Base-by-base conservation (phyloP, 2,888 invertebrate genomes). In the Machimus rusticus region DNA sequence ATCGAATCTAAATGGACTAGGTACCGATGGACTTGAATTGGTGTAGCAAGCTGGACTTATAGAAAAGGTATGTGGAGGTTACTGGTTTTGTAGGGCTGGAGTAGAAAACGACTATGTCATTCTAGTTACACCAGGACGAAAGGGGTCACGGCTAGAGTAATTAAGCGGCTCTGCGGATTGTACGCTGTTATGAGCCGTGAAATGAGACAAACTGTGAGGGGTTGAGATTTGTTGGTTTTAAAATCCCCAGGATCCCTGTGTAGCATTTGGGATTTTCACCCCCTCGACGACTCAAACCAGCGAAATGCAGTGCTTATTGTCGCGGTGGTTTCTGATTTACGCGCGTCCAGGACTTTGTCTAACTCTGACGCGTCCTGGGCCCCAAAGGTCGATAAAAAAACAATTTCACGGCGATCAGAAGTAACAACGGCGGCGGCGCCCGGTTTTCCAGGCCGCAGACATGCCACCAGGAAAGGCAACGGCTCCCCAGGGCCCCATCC, bases 371-470 rank as follows among this genome's bases (percentile, higher is more conserved):
- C 66, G 66, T 28, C 79, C 79, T 51, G 28, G 31, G 79, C 82
- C 82, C 82, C 82, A 66, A 66, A 16, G 57, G 66, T 51, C 82
- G 66, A 84, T 84, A 66, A 87, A 86, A 86, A 86, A 88, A 86
- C 88, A 86, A 88, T 88, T 88, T 88, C 88, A 86, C 84, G 84
- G 88, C 86, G 86, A 86, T 88, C 88, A 88, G 84, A 88, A 88
- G 78, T 88, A 77, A 23, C 66, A 57, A 82, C 51, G 23, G 81
- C 12, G 77, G 23, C 23, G 43, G 81, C 84, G 66, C 66, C 66
- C 66, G 51, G n/a, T 51, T 81, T 31, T 43, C 77, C 14, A 77
- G 84, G 86, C 88, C 88, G 82, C 88, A 88, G 76, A 85, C 57
- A 78, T 82, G 23, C 81, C 46, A 55, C 76, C 77, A 76, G 87